phyloP scores from a whole-genome alignment of 2,888 invertebrate species.

The Callosobruchus maculatus region DNA sequence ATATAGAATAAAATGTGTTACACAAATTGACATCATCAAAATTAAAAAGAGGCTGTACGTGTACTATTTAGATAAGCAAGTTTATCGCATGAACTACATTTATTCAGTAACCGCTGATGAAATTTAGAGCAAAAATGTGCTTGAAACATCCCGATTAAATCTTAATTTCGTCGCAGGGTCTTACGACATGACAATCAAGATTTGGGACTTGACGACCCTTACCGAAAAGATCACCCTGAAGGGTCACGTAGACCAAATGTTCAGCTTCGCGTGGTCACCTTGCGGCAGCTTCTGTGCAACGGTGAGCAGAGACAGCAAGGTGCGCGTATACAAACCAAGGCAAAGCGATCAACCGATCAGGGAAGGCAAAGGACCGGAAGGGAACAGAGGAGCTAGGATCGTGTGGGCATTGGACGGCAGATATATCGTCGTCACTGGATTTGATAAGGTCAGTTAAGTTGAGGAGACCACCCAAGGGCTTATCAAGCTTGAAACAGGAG shows the following conservation, averaged over 20 bases:
- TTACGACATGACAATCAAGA: slow-evolving; percentile 82
- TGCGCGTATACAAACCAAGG: slow-evolving; percentile 78
- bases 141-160: not conserved
- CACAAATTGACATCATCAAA: no score
- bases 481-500: no score
- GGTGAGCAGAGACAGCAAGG: slow-evolving; percentile 83
- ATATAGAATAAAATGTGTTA: no score
- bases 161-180: slow-evolving; percentile 52
- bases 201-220: slow-evolving; percentile 76
- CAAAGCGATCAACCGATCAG: slow-evolving; percentile 60
- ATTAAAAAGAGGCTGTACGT: no score
- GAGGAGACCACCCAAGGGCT: no score
- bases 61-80: no score
- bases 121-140: no score
- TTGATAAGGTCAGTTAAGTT: slow-evolving; percentile 60
- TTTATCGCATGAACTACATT: no score
- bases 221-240: slow-evolving; percentile 64
- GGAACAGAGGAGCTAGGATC: slow-evolving; percentile 79
- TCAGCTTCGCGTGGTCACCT: slow-evolving; percentile 90
- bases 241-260: slow-evolving; percentile 85
- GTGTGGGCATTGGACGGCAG: slow-evolving; percentile 87
- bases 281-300: slow-evolving; percentile 84
- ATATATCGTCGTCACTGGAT: slow-evolving; percentile 85
- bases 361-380: slow-evolving; percentile 82
- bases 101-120: no score